Evolutionary conservation across 1,140 invertebrate genomes (phyloP).

Genomic region (Leptinotarsa texana): DNA sequence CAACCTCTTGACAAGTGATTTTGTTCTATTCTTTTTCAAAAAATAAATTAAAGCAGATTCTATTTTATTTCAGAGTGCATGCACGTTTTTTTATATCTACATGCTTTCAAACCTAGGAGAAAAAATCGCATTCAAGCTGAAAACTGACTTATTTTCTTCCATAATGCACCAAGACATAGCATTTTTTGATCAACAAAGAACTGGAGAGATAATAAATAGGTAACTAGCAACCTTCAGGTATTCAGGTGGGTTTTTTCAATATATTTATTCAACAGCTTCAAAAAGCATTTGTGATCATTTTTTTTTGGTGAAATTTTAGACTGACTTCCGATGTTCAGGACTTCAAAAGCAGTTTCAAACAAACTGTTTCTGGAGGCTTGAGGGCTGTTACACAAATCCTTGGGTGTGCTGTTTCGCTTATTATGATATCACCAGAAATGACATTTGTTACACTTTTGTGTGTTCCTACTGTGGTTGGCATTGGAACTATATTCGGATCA

Average conservation of each 20-base stretch:
- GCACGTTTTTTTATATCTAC: slow-evolving; percentile 89
- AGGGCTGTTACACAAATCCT: slow-evolving; percentile 81
- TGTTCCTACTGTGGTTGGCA: slow-evolving; percentile 79
- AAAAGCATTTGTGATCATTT: neutral
- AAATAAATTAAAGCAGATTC: no score
- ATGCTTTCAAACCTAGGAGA: slow-evolving; percentile 85
- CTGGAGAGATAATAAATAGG: slow-evolving; percentile 89
- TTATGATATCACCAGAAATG: slow-evolving; percentile 86
- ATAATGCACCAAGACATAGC: slow-evolving; percentile 86
- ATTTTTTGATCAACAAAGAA: slow-evolving; percentile 89
- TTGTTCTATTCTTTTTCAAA: no score
- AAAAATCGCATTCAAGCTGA: slow-evolving; percentile 77
- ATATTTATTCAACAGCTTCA: neutral
- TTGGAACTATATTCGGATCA: slow-evolving; percentile 76
- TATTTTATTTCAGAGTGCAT: slow-evolving; percentile 68
- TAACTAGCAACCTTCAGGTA: slow-evolving; percentile 46
- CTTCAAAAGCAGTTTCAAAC: slow-evolving; percentile 95
- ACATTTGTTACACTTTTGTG: slow-evolving; percentile 79
- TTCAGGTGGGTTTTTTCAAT: neutral
- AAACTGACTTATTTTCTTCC: slow-evolving; percentile 79
- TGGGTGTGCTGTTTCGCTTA: slow-evolving; percentile 78
- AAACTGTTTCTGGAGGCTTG: slow-evolving; percentile 86
- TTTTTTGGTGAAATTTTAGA: slow-evolving; percentile 57
- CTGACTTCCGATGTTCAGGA: slow-evolving; percentile 93
- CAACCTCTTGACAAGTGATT: no score